Base-by-base conservation (phyloP, 2,113 vertebrate genomes). In the Triplophysa dalaica region DNA sequence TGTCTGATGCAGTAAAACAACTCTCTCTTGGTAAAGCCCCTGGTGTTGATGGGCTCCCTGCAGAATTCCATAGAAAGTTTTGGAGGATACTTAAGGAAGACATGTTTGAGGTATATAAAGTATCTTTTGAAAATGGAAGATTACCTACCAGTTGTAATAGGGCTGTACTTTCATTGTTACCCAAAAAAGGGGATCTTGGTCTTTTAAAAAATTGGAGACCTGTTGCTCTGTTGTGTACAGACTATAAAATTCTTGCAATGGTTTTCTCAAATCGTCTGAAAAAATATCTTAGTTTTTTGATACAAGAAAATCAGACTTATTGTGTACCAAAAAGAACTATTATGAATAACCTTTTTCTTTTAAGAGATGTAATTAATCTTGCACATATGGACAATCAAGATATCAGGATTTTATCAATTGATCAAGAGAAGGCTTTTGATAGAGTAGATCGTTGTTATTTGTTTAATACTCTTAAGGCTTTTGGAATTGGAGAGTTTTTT, bases 341-440 rank as follows among this genome's bases (percentile, higher is more conserved):
- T 19, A 65, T 41, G 3, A 17, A 65, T 5, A 65, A 65, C 3
- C 1, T 24, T 65, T 65, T 65, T 41, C 17, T 65, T n/a, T 38
- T 41, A 65, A 38, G 63, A 65, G 63, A 65, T 65, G 63, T 65
- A 6, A 65, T 38, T 65, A 33, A 65, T 38, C 29, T 65, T 2
- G 63, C 63, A n/a, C 11, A 12, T 17, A n/a, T 41, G 9, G 63
- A 41, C 19, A 12, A n/a, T 65, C 9, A n/a, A 41, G 9, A 65
- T 65, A 4, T 41, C 41, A 33, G 16, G 4, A 41, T 41, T 33
- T n/a, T 38, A n/a, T 41, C 17, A 2, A 12, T n/a, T 6, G 63
- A 65, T n/a, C 45, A 48, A 48, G 3, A 1, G 45, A 65, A 65
- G 10, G 63, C 33, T 38, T 41, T 65, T n/a, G 63, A 48, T 13